These are phyloP conservation scores for Platichthys flesus DNA, from an alignment of 2,113 vertebrate species.

Conservation along the genomic window DNA sequence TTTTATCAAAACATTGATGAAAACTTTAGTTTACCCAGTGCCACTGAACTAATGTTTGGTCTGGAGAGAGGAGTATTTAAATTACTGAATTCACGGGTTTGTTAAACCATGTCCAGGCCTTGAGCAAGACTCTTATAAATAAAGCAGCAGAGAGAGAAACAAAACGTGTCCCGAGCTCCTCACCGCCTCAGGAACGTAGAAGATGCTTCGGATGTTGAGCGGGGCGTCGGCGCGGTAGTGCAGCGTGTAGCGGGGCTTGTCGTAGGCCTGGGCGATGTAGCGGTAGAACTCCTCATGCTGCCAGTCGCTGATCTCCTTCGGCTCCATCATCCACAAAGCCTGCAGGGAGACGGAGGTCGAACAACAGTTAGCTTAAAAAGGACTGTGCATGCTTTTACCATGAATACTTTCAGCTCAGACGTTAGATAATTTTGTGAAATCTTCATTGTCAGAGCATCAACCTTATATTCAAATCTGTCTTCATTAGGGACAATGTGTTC, in stretches of 20 bases:
- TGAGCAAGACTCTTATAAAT: not conserved
- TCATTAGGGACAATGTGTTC: too few species aligned
- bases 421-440: too few species aligned
- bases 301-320: conserved; percentile 90
- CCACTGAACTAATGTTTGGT: too few species aligned
- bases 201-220: conserved; percentile 95
- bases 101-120: not conserved
- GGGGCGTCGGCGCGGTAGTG: conserved; percentile 94
- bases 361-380: too few species aligned
- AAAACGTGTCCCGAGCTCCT: conserved; percentile 11
- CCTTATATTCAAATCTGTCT: not conserved
- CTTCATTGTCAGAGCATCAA: too few species aligned
- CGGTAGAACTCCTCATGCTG: conserved; percentile 98
- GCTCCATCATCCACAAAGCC: conserved; percentile 97
- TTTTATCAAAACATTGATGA: not conserved
- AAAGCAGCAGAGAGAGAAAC: not conserved
- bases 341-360: conserved; percentile 53
- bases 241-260: conserved; percentile 92
- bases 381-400: not conserved
- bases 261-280: conserved; percentile 88
- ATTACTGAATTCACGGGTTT: not conserved
- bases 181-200: conserved; percentile 92
- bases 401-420: not conserved
- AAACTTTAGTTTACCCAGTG: not conserved
- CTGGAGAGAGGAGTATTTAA: too few species aligned